phyloP scores from a whole-genome alignment of 1,140 invertebrate genomes.

The Pogonognathellus flavescens region DNA sequence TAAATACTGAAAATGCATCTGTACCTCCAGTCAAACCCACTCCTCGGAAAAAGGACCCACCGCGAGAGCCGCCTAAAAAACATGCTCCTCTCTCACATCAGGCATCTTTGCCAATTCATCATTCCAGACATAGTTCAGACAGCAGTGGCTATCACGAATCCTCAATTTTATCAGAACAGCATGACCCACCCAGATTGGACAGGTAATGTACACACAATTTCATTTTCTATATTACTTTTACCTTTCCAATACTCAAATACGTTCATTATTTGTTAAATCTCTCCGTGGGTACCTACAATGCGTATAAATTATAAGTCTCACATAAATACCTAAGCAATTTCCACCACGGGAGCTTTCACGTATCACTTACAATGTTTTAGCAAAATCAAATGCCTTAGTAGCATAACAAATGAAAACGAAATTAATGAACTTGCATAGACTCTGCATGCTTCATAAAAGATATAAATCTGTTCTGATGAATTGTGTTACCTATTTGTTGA shows the following conservation, averaged over 20 bases:
- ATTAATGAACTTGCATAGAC: constrained; percentile 24
- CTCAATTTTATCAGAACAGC: constrained; percentile 72
- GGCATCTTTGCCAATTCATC: constrained; percentile 71
- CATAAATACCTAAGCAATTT: too few species aligned
- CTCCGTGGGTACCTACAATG: too few species aligned
- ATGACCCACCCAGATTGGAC: constrained; percentile 53
- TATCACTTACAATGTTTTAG: not conserved
- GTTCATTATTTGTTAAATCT: too few species aligned
- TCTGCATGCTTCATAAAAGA: not conserved
- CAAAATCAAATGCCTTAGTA: not conserved
- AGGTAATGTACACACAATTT: constrained; percentile 52
- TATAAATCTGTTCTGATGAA: too few species aligned
- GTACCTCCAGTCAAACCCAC: constrained; percentile 52
- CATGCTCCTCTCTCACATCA: constrained; percentile 24
- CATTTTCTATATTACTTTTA: not conserved
- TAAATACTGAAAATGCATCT: constrained; percentile 20
- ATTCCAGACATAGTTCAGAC: constrained; percentile 82
- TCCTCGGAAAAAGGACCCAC: constrained; percentile 68
- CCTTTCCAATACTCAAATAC: too few species aligned
- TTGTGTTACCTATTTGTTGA: not conserved
- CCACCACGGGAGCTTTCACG: not conserved
- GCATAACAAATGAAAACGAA: not conserved
- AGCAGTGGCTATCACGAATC: constrained; percentile 83
- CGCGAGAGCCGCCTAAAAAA: constrained; percentile 63
- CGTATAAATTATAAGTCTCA: too few species aligned